A percentile compares a stretch with the other conserved stretches of the same genome.
Conservation (phyloP, 2,888 invertebrate genomes). For the Euclidia mi region DNA sequence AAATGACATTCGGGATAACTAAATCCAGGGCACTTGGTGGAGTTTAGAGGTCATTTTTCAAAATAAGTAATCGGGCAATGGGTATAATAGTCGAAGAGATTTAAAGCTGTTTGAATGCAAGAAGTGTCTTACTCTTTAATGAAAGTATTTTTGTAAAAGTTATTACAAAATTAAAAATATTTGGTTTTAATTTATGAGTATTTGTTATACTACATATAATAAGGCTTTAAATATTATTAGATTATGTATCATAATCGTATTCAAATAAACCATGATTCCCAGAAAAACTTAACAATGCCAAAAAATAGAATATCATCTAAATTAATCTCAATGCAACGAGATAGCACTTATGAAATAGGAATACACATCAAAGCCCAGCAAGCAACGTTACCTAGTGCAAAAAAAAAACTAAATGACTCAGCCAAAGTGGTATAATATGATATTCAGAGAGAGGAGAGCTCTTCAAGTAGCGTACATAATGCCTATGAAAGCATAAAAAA, state of each 20-base stretch:
- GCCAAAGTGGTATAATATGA: conserved; percentile 81
- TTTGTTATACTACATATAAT: no score
- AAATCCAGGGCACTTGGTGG: conserved; percentile 70
- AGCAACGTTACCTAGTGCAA: conserved; percentile 17
- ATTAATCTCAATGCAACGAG: no score
- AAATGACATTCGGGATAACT: conserved; percentile 85
- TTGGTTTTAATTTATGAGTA: no score
- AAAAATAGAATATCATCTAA: no score
- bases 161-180: no score
- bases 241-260: no score
- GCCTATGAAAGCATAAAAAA: conserved; percentile 89
- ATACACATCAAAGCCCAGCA: conserved; percentile 21
- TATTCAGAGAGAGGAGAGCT: conserved; percentile 82
- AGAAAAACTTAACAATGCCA: no score
- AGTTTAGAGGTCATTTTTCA: conserved; percentile 84
- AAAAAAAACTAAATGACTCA: conserved; percentile 77
- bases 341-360: conserved; percentile 10
- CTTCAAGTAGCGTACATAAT: conserved; percentile 81
- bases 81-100: conserved; percentile 32
- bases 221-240: no score
- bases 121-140: no score
- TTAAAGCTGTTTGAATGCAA: conserved; percentile 5
- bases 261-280: no score
- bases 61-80: conserved; percentile 69
- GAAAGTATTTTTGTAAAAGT: no score